Evolutionary conservation across 2,797 vertebrate species (phyloP).

Genomic region (Myotis planiceps): DNA sequence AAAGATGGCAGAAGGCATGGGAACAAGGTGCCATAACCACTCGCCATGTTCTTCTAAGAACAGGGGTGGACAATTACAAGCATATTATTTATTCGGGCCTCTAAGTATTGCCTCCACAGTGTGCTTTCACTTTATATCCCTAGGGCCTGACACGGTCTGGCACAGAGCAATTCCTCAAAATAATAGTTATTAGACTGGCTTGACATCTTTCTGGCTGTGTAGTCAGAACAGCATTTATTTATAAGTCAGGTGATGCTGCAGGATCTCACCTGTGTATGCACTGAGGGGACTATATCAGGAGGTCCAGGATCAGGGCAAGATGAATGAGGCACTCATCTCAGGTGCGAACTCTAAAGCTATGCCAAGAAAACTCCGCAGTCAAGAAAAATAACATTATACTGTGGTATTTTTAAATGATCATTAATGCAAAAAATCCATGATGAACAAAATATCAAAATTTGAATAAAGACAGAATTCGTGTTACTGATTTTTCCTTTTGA

Average conservation of each 20-base stretch:
- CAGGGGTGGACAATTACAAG: background rate
- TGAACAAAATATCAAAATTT: constrained; percentile 53
- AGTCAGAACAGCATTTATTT: constrained; percentile 8
- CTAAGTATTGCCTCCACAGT: background rate
- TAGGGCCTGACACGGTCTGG: background rate
- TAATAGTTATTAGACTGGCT: background rate
- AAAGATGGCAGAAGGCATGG: background rate
- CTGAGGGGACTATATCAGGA: background rate
- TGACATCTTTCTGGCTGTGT: background rate
- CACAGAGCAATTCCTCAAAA: constrained; percentile 18
- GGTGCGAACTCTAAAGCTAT: background rate
- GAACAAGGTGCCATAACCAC: background rate
- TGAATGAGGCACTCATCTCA: background rate
- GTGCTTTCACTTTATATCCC: background rate
- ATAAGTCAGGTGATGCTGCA: background rate
- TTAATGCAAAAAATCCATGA: constrained; percentile 43
- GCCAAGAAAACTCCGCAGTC: background rate
- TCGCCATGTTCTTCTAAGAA: background rate
- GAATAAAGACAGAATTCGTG: background rate
- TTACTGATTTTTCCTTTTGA: constrained; percentile 19
- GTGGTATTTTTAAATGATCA: background rate
- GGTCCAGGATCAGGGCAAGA: background rate
- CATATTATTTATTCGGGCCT: background rate
- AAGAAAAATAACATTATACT: background rate
- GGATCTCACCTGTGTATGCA: background rate